Percentiles rank a stretch among this genome's conserved stretches.
These are phyloP conservation scores for Mustela nigripes DNA, from an alignment of 2,113 vertebrate genomes.

Conservation along the genomic window DNA sequence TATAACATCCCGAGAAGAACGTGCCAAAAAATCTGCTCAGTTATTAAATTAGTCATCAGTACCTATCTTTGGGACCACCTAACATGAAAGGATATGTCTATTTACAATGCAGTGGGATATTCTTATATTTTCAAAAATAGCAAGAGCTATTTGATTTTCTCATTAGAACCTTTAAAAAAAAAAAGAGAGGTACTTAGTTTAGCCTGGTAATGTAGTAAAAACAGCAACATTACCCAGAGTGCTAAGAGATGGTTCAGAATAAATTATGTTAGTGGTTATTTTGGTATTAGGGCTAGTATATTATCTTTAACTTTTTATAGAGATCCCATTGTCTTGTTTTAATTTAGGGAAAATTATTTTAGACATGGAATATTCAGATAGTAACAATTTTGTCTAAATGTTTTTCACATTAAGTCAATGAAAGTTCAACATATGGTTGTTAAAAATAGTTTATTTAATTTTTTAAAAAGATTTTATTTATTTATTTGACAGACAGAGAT, in stretches of 20 bases:
- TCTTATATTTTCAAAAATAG: background rate
- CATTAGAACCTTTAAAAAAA: background rate
- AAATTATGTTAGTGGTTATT: conserved; percentile 35
- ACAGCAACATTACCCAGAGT: background rate
- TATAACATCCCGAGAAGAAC: background rate
- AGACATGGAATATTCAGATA: conserved; percentile 13
- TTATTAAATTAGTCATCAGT: conserved; percentile 38
- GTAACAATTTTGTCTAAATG: conserved; percentile 35
- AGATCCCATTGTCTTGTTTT: background rate
- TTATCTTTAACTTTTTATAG: conserved; percentile 17
- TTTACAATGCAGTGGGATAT: background rate
- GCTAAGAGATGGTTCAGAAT: background rate
- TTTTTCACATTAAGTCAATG: background rate
- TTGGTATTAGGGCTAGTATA: conserved; percentile 18
- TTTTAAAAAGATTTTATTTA: background rate
- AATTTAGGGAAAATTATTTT: conserved; percentile 3
- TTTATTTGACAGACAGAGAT: no score
- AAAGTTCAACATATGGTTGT: conserved; percentile 6
- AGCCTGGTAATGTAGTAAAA: background rate
- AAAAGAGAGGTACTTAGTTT: background rate
- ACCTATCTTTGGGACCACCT: conserved; percentile 14
- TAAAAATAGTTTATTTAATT: conserved; percentile 43
- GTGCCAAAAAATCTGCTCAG: background rate
- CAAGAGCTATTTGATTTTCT: conserved; percentile 35
- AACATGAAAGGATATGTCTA: background rate